A percentile compares a stretch with the other conserved stretches of the same genome.
These are phyloP conservation scores for Torymus texanus DNA, from an alignment of 2,888 invertebrate species.

Conservation along the genomic window DNA sequence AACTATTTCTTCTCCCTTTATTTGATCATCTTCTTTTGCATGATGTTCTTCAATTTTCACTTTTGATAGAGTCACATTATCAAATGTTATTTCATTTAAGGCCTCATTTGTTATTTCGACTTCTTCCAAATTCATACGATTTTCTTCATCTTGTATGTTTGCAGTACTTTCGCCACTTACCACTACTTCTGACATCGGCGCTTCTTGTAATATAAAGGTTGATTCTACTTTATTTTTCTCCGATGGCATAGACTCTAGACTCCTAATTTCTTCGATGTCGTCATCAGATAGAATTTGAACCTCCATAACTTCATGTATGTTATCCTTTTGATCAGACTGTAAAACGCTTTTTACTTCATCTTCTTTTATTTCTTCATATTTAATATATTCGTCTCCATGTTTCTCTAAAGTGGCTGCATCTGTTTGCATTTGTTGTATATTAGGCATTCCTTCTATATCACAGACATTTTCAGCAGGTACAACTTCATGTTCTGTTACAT, in stretches of 20 bases:
- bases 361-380: not conserved
- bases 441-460: not conserved
- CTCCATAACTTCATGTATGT: not conserved
- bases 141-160: not conserved
- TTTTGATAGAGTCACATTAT: not conserved
- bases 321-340: not conserved
- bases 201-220: not conserved
- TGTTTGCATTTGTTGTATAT: not conserved
- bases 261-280: not conserved
- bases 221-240: not conserved
- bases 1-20: no score
- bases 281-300: not conserved
- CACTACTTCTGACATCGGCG: not conserved
- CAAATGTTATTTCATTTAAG: not conserved
- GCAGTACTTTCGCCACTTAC: not conserved
- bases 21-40: no score
- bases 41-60: not conserved
- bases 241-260: not conserved
- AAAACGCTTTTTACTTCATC: not conserved
- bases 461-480: constrained; percentile 15
- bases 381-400: not conserved
- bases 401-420: not conserved
- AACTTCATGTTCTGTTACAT: no score
- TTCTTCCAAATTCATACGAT: not conserved
- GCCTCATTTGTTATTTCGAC: not conserved